Base-by-base conservation (phyloP, 2,888 invertebrate genomes). In the Mythimna ferrago region DNA sequence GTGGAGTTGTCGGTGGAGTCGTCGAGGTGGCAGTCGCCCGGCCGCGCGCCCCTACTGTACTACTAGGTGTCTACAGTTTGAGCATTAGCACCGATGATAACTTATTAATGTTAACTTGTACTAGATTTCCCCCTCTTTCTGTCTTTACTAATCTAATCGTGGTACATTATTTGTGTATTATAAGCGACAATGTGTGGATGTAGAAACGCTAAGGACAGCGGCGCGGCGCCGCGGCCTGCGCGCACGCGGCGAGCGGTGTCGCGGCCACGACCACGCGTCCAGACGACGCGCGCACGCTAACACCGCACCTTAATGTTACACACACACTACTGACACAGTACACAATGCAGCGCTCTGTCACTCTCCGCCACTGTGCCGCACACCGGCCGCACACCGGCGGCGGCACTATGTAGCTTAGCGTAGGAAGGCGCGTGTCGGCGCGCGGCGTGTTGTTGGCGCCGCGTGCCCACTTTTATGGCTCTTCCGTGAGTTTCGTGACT, bases 401-500 rank as follows among this genome's bases (percentile, higher is more conserved):
- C 6, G 6, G 14, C 26, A 1, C 14, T 26, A 14, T 26, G 32
- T 32, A 57, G 32, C 57, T 57, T 32, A 57, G 57, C 57, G 16
- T 32, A 38, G 11, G 54, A 48, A 60, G 7, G 11, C 69, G 69
- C 53, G 51, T 68, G 62, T 26, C 32, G 38, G 48, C 62, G 60
- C 38, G 32, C 68, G 57, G 53, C 73, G 62, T 19, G 48, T 44
- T 26, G 41, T 35, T 26, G 62, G 62, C 26, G 65, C 60, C 48
- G 74, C 61, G 61, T 61, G 56, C 73, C 66, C 7, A 41, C 41
- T 35, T 71, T 78, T 83, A 81, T 81, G 58, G 66, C 66, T 74
- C 70, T 80, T 76, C 65, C 80, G 79, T 75, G 83, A 74, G 80
- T 71, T 70, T 70, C 80, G 79, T 82, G 83, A 80, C 84, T 73